Conservation (phyloP, 1,140 invertebrate genomes). For the Papilio xuthus region DNA sequence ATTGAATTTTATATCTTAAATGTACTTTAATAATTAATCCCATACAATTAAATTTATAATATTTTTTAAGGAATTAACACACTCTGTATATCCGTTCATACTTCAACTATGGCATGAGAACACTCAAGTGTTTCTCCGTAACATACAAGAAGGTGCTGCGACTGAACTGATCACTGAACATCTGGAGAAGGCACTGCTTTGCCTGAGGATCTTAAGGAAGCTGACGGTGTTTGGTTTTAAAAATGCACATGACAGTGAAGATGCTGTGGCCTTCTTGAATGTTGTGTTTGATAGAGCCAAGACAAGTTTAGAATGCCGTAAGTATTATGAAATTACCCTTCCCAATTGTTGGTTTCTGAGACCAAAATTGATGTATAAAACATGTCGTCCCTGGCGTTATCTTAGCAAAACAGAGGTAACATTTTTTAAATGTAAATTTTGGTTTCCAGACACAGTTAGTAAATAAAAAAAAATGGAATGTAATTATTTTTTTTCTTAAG, state of each 20-base stretch:
- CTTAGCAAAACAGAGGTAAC: too few species aligned
- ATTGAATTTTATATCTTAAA: too few species aligned
- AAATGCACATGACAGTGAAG: slow-evolving; percentile 87
- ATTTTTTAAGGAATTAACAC: slow-evolving; percentile 86
- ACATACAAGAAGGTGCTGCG: slow-evolving; percentile 82
- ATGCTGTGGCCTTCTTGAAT: slow-evolving; percentile 89
- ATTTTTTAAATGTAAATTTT: too few species aligned
- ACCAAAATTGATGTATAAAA: too few species aligned
- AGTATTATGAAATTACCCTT: slow-evolving; percentile 72
- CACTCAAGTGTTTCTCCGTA: slow-evolving; percentile 85
- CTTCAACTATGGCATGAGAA: slow-evolving; percentile 88
- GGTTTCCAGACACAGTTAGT: neutral
- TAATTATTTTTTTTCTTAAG: neutral
- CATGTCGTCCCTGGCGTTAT: too few species aligned
- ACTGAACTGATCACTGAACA: slow-evolving; percentile 82
- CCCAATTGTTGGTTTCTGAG: too few species aligned
- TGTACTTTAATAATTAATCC: too few species aligned
- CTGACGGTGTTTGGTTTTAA: slow-evolving; percentile 91
- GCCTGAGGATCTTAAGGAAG: slow-evolving; percentile 91
- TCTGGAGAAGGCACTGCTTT: slow-evolving; percentile 89
- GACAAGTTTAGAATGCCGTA: slow-evolving; percentile 90
- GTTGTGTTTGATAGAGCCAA: slow-evolving; percentile 89
- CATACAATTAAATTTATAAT: neutral
- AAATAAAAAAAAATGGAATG: neutral
- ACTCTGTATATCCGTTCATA: slow-evolving; percentile 87